Conservation (phyloP, 1,140 invertebrate species). For the Sipha flava region DNA sequence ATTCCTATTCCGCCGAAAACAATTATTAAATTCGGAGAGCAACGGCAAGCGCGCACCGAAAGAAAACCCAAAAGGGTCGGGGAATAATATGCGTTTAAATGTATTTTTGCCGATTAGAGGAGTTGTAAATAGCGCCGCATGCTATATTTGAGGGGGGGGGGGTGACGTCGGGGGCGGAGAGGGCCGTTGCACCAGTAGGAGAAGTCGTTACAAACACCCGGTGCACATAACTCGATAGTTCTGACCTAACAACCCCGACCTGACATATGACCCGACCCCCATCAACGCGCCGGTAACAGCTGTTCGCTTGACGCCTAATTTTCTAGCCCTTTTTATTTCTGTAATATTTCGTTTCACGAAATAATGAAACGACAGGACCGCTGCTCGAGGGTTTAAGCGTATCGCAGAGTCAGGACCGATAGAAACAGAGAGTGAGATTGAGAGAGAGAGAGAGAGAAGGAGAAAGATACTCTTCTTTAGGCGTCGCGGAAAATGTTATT, state of each 20-base stretch:
- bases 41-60: not conserved
- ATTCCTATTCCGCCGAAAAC: too few species aligned
- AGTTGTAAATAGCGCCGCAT: not conserved
- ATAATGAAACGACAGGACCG: not conserved
- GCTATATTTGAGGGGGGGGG: too few species aligned
- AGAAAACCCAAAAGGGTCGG: conserved; percentile 4
- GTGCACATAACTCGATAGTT: conserved; percentile 24
- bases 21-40: too few species aligned
- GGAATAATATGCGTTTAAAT: conserved; percentile 10
- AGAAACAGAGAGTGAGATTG: too few species aligned
- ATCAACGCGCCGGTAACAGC: not conserved
- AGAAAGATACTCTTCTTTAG: too few species aligned
- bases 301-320: conserved; percentile 18
- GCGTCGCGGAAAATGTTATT: too few species aligned
- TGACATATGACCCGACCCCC: conserved; percentile 22
- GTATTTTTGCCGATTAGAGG: conserved; percentile 12
- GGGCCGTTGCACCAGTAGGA: conserved; percentile 2
- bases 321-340: not conserved
- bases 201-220: conserved; percentile 26
- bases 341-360: not conserved
- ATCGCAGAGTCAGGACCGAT: too few species aligned
- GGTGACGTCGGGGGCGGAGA: too few species aligned
- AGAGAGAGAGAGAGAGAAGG: too few species aligned
- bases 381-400: too few species aligned
- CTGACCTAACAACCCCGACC: conserved; percentile 25